Base-by-base conservation (phyloP, 1,140 invertebrate genomes). In the Dufourea novaeangliae region DNA sequence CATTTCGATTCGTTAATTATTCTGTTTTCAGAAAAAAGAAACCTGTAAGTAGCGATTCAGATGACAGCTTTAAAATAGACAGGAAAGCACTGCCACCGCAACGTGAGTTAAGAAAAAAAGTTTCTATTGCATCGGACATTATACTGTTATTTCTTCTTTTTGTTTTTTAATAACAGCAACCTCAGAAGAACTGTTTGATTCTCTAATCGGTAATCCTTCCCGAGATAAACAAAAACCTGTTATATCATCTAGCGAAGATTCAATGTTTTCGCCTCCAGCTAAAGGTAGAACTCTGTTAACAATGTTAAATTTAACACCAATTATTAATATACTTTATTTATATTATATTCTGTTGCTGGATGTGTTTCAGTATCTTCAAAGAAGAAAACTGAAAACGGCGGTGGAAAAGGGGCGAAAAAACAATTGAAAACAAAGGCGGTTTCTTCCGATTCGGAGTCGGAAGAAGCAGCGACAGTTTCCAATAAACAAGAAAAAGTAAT, bases 111-210 rank as follows among this genome's bases (percentile, higher is more conserved):
- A 71, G 56, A 22, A 46, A 64, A 5, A 3, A 29, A 56, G n/a
- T 56, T 27, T 17, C 12, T 56, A 22, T 12, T 34, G 63, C 32
- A 25, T 22, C 44, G 61, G 73, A 54, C 37, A 44, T 71, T 52
- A 73, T n/a, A 41, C 2, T 52, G 37, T 22, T 57, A 32, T 17
- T n/a, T 14, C 62, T 14, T 34, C 66, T 41, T 46, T 20, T 17
- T 17, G 7, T 78, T 78, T 67, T 7, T 72, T 69, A 32, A 39
- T 66, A 83, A 62, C 59, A 91, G 90, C 85, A 50, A 91, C 88
- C 79, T 91, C 90, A 0, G 91, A 92, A 70, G 90, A 92, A 84
- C 82, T 92, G 20, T 92, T 92, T 50, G 91, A 92, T 77, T 92
- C 91, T 8, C 78, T 92, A n/a, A 71, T 92, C 25, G 87, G 86